Evolutionary conservation across 2,797 vertebrate genomes (phyloP), one percentile per base, ranked within the genome.

Genomic region (Sebastes matsubarae): DNA sequence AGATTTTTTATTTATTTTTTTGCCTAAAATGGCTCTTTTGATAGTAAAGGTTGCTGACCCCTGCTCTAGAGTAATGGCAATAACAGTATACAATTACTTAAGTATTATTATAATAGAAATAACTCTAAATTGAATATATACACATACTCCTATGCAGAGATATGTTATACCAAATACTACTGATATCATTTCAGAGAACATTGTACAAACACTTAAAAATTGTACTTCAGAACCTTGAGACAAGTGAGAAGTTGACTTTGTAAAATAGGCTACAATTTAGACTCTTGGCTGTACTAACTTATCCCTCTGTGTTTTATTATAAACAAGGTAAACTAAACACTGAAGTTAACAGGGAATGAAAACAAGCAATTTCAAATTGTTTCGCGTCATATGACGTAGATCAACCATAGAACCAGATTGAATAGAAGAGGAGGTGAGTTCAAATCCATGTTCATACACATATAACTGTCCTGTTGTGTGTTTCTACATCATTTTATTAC

Each of bases 371-470:
- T 75, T 74, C 59, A 4, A 55, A n/a, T n/a, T 16, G 75, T 64
- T 42, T 42, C 36, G 5, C 32, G 79, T 91, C 92, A 94, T 88
- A 86, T 94, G 93, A 90, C 68, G 1, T 0, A 60, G 6, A 70
- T 72, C 20, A n/a, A 38, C 7, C 76, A 88, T 84, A 91, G 90
- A 93, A 65, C 20, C n/a, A 2, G 11, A 55, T 0, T 7, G 10
- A 65, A 38, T 89, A 90, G 90, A 92, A 69, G 36, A 14, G 12
- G 1, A 11, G 4, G 3, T 4, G 9, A 2, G 12, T 86, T 79
- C 11, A 65, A 76, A 74, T 16, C 4, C 13, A 10, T 5, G 2
- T 36, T 9, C 14, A 20, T 24, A 7, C 5, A 7, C 0, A 0
- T 20, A 2, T 1, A 30, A 34, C 4, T 8, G 42, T 5, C 2